Conservation (phyloP, 2,113 vertebrate genomes). For the Nasalis larvatus region DNA sequence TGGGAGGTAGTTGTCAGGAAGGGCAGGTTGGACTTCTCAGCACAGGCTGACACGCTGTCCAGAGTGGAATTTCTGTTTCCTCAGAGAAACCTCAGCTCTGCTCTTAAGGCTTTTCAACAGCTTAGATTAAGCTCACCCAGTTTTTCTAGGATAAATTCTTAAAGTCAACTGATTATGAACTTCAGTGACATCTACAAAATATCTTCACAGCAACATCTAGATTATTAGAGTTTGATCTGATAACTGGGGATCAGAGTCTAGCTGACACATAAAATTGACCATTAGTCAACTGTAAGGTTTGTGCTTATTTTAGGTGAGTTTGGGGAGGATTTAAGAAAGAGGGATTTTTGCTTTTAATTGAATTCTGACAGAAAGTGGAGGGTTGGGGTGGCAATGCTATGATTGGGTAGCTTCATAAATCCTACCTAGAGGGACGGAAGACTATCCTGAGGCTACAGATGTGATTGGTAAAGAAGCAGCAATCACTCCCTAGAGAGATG, state of each 20-base stretch:
- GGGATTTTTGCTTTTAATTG: background rate
- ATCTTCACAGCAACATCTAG: background rate
- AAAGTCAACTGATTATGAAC: background rate
- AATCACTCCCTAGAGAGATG: accelerated
- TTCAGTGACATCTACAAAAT: background rate
- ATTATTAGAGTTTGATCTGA: background rate
- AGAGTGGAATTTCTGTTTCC: background rate
- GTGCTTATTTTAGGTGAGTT: background rate
- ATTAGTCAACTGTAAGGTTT: background rate
- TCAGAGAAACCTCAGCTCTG: background rate
- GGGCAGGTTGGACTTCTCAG: accelerated
- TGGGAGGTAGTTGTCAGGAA: background rate
- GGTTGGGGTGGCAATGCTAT: accelerated
- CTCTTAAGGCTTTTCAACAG: background rate
- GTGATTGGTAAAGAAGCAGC: background rate
- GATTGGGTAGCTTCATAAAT: background rate
- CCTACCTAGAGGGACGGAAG: background rate
- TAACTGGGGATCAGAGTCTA: background rate
- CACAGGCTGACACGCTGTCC: too few species aligned
- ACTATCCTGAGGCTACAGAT: background rate
- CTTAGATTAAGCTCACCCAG: background rate
- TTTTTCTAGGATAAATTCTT: too few species aligned
- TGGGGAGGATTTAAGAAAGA: background rate
- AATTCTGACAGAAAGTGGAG: background rate
- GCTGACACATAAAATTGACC: background rate